Conservation (phyloP, 2,113 vertebrate species). For the Epinephelus lanceolatus region DNA sequence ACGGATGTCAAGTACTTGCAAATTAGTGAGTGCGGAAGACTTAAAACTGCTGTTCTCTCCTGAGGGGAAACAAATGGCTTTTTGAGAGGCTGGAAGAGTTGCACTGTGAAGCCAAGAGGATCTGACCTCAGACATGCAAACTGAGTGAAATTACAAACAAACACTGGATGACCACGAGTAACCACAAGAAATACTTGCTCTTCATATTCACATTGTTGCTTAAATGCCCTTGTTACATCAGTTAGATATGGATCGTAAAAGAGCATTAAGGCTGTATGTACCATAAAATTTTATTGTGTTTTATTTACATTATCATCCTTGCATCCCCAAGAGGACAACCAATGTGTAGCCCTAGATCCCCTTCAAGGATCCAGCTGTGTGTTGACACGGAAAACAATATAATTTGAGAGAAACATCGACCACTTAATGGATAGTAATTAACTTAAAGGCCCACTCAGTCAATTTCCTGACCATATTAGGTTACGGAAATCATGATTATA, state of each 20-base stretch:
- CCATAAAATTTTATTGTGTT: neutral
- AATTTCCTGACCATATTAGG: neutral
- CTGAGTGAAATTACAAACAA: slow-evolving; percentile 36
- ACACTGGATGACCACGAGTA: neutral
- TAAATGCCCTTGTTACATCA: neutral
- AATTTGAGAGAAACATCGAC: neutral
- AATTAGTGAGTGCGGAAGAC: slow-evolving; percentile 49
- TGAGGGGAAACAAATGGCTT: slow-evolving; percentile 50
- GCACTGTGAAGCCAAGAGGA: slow-evolving; percentile 16
- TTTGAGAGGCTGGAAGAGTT: slow-evolving; percentile 32
- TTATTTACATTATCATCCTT: neutral
- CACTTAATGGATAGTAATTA: neutral
- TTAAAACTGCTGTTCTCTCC: slow-evolving; percentile 43
- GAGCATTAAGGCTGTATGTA: neutral
- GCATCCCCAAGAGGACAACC: too few species aligned
- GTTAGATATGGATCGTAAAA: neutral
- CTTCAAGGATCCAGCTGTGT: neutral
- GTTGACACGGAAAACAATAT: neutral
- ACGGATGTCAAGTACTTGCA: slow-evolving; percentile 43
- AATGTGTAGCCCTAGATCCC: neutral
- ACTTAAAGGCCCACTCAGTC: neutral
- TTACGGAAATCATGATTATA: neutral
- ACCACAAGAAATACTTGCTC: neutral
- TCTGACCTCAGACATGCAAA: slow-evolving; percentile 41
- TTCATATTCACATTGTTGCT: neutral